Base-by-base conservation (phyloP, 2,797 vertebrate species). In the Muscicapa striata region DNA sequence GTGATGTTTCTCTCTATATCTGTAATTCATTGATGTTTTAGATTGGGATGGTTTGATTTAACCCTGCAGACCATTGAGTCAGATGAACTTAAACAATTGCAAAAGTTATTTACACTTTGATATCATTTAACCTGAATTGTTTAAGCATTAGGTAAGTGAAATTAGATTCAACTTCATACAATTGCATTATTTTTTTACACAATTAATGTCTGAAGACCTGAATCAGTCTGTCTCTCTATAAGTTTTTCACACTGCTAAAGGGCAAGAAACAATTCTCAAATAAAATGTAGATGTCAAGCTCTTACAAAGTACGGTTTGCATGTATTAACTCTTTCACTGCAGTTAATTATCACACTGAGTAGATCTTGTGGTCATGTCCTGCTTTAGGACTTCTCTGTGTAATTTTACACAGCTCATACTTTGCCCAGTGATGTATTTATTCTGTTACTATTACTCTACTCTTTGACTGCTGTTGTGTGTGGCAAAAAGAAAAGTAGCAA, bases 71-170 rank as follows among this genome's bases (percentile, higher is more conserved):
- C 24, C 20, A 49, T 36, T 11, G 8, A 21, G 22, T 74, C 57
- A 68, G 22, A 91, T 38, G 19, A 72, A 13, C 11, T 55, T 68
- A 59, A 84, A 57, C 36, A 85, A 41, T 5, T 79, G 55, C 40
- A 76, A 75, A 61, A 17, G 15, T 6, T 6, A 4, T 69, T 78
- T 48, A 43, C 16, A 15, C 36, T 66, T 84, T 38, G 36, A 40
- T 57, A 70, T 78, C 18, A 52, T 74, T 87, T 85, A 72, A 68
- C 6, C 8, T 78, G 51, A 64, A 63, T 20, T 58, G 58, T 66
- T 78, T 66, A 72, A 83, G 27, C 36, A 30, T 73, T 76, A 82
- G 40, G 10, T 81, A 91, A 52, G 20, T 68, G 63, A 79, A 88
- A 70, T 80, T 41, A 87, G 20, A 58, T 82, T 70, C 41, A 89